Base-by-base conservation (phyloP, 2,888 invertebrate species). In the Epistrophe grossulariae region DNA sequence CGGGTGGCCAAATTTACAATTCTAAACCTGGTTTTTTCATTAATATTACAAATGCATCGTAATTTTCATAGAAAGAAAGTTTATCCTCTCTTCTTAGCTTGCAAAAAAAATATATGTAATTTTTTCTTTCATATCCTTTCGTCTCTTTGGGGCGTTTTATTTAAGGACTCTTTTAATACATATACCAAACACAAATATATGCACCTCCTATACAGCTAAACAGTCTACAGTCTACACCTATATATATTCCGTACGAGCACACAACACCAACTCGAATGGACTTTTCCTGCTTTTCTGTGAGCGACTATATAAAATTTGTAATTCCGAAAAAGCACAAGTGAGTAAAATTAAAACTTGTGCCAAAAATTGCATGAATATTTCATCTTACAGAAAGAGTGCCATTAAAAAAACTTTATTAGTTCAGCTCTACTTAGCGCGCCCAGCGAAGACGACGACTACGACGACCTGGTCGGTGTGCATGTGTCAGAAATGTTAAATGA, bases 361-460 rank as follows among this genome's bases (percentile, higher is more conserved):
- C 76, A 76, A 84, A 84, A 84, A 84, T 80, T 84, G 64, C 80
- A 80, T 84, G 77, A 80, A 84, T 84, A 80, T 80, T 84, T 84
- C 64, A 84, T 79, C 48, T 11, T 57, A 17, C 64, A 59, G 13
- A 70, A 76, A 52, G 59, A 19, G 66, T 19, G 7, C 2, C 66
- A 35, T 66, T 66, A 66, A 79, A 43, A 38, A 57, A 79, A 59
- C 80, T 80, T 80, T 77, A 70, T 84, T 84, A 70, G 82, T 77
- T 64, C 64, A 72, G 43, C 17, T 50, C 50, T 59, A 43, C 17
- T 48, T 43, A 19, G 17, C 28, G 10, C 15, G 1, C 19, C 13
- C 19, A 35, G 9, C 35, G 35, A n/a, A n/a, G n/a, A 15, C 45
- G 0, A 45, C 9, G 17, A 0, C 19, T 0, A 24, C 24, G 24